phyloP scores from a whole-genome alignment of 1,140 invertebrate species.

The Drosophila sp. region DNA sequence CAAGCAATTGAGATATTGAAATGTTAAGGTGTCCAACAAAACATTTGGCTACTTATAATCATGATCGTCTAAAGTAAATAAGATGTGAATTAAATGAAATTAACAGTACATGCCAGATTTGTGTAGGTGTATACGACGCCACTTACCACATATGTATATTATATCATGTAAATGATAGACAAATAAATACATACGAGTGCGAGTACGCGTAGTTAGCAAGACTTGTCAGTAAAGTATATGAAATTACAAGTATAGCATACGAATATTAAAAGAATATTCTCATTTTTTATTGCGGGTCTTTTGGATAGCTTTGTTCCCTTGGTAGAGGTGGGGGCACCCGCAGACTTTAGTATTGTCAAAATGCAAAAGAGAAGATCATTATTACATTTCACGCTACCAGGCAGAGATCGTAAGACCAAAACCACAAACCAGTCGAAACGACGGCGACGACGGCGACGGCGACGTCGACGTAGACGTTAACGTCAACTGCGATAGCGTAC shows the following conservation, averaged over 20 bases:
- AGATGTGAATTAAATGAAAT: neutral
- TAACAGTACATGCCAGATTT: neutral
- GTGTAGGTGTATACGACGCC: neutral
- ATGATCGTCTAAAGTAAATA: neutral
- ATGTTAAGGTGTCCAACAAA: neutral
- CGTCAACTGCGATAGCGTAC: constrained; percentile 72
- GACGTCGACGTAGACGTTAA: neutral
- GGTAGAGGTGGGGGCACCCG: constrained; percentile 59
- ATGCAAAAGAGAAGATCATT: constrained; percentile 81
- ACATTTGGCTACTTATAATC: constrained; percentile 2
- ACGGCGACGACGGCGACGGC: constrained; percentile 36
- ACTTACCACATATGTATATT: neutral
- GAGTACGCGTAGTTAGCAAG: neutral
- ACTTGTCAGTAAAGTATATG: neutral
- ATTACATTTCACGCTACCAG: constrained; percentile 80
- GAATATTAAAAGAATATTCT: constrained; percentile 18
- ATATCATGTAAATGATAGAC: too few relatives aligned
- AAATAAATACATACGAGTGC: neutral
- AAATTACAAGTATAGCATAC: neutral
- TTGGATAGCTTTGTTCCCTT: neutral
- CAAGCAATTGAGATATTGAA: neutral
- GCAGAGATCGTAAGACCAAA: constrained; percentile 56
- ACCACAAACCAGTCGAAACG: constrained; percentile 64
- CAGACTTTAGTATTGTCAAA: constrained; percentile 75
- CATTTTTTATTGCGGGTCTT: constrained; percentile 28